Evolutionary conservation across 2,888 invertebrate genomes (phyloP).

Genomic region (Campoletis raptor): DNA sequence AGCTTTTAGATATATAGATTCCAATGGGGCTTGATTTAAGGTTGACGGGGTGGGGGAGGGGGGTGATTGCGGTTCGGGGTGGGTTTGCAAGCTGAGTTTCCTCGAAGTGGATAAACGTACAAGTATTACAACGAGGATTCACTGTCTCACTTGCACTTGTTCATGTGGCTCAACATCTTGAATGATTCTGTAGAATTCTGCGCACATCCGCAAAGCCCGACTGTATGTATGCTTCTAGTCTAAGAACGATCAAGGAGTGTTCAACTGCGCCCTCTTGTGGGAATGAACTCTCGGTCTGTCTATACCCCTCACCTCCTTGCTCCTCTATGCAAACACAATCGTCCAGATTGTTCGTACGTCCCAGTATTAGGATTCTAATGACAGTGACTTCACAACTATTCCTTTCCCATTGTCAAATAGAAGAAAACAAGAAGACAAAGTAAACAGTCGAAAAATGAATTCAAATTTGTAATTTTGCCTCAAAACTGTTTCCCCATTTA

Average conservation of each 20-base stretch:
- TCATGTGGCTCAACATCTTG: constrained; percentile 8
- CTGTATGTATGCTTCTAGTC: constrained; percentile 14
- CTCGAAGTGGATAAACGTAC: constrained; percentile 48
- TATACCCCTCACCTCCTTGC: background rate
- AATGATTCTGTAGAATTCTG: constrained; percentile 48
- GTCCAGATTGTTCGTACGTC: constrained; percentile 25
- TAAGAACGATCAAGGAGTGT: constrained; percentile 51
- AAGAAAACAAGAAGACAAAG: background rate
- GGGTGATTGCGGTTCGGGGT: constrained; percentile 52
- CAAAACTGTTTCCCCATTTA: no score
- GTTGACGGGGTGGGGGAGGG: constrained; percentile 21
- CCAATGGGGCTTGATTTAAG: constrained; percentile 40
- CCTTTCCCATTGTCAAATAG: background rate
- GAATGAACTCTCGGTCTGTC: constrained; percentile 27
- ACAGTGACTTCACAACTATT: background rate
- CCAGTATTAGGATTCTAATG: constrained; percentile 4
- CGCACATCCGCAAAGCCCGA: constrained; percentile 13
- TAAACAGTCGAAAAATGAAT: background rate
- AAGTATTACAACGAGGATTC: constrained; percentile 40
- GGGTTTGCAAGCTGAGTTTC: constrained; percentile 53
- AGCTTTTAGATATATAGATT: constrained; percentile 26
- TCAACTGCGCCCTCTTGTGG: constrained; percentile 34
- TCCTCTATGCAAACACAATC: constrained; percentile 33
- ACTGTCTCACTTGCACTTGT: constrained; percentile 18
- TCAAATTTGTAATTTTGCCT: background rate